Conservation (phyloP, 2,888 invertebrate genomes). For the Ennomos erosarius region DNA sequence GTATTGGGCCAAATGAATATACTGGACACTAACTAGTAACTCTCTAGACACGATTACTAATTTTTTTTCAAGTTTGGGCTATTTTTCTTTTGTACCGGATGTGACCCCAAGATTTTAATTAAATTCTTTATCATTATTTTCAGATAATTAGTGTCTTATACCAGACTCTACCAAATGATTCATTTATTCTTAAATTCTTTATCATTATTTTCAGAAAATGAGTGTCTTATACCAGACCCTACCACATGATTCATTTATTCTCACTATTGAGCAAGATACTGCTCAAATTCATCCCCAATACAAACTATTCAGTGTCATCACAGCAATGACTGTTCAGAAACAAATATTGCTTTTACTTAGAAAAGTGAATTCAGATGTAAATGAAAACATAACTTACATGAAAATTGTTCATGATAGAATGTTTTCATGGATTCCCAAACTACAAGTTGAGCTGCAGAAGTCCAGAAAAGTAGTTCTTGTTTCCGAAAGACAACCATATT, state of each 20-base stretch:
- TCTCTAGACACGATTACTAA: too few relatives aligned
- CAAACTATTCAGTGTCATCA: conserved; percentile 50
- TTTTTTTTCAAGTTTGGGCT: too few relatives aligned
- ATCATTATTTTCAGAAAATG: conserved; percentile 64
- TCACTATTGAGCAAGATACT: conserved; percentile 52
- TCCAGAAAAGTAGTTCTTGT: conserved; percentile 54
- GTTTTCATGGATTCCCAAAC: conserved; percentile 56
- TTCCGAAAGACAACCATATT: conserved; percentile 57
- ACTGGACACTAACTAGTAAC: too few relatives aligned
- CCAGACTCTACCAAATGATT: too few relatives aligned
- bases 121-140: too few relatives aligned
- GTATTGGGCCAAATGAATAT: too few relatives aligned
- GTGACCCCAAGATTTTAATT: too few relatives aligned
- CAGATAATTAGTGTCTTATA: too few relatives aligned
- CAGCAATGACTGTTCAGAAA: conserved; percentile 54
- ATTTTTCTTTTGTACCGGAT: too few relatives aligned
- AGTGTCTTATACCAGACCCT: conserved; percentile 43
- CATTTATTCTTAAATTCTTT: too few relatives aligned
- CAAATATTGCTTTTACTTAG: conserved; percentile 54
- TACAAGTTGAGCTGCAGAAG: conserved; percentile 53
- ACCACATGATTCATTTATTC: conserved; percentile 50
- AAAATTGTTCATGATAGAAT: conserved; percentile 52
- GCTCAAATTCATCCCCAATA: conserved; percentile 46
- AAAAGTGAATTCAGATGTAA: conserved; percentile 38
- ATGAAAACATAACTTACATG: conserved; percentile 46